phyloP scores from a whole-genome alignment of 2,888 invertebrate species.

The Anoplius nigerrimus region DNA sequence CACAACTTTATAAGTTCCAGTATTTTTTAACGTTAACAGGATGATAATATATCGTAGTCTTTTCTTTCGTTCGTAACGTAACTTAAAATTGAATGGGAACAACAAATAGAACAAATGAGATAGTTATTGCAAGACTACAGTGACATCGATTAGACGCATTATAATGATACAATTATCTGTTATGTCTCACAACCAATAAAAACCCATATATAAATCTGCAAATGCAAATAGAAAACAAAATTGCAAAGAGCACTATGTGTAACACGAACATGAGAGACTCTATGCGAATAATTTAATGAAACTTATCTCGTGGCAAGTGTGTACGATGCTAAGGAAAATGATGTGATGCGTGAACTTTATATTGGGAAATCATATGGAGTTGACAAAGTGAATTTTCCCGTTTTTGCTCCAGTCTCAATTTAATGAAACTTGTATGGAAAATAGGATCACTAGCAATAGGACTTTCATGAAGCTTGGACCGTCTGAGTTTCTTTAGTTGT shows the following conservation, averaged over 20 bases:
- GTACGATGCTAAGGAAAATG: too few species aligned
- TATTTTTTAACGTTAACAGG: not conserved
- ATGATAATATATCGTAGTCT: too few species aligned
- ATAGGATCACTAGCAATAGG: constrained; percentile 3
- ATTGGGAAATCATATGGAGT: too few species aligned
- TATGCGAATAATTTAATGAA: too few species aligned
- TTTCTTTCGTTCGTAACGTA: too few species aligned
- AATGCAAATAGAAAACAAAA: not conserved
- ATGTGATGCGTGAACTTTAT: too few species aligned
- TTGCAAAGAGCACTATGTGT: too few species aligned
- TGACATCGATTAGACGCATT: not conserved
- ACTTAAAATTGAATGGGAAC: too few species aligned
- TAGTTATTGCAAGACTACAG: constrained; percentile 5
- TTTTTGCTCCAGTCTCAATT: not conserved
- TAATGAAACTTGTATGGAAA: not conserved
- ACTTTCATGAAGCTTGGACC: constrained; percentile 1
- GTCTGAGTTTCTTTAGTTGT: constrained; percentile 31
- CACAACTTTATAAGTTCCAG: not conserved
- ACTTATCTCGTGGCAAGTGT: too few species aligned
- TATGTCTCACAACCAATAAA: constrained; percentile 41
- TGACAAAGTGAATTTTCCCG: too few species aligned
- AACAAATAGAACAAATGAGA: constrained; percentile 9
- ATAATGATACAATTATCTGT: not conserved
- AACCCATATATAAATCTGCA: constrained; percentile 15
- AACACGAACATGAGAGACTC: too few species aligned